phyloP scores from a whole-genome alignment of 2,888 invertebrate genomes.

The Agrotis segetum region DNA sequence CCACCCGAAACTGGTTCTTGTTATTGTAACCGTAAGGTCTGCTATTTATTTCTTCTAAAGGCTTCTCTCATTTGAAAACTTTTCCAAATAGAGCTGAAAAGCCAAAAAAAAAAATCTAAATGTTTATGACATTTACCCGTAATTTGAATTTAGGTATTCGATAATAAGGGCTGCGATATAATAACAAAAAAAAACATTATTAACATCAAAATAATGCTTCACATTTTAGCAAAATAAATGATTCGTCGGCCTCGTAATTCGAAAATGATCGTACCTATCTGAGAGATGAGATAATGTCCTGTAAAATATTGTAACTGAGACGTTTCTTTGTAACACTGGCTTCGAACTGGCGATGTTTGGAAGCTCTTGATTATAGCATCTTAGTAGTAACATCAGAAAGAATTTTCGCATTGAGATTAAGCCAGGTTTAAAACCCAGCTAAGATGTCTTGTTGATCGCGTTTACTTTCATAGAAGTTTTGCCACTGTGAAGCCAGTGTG shows the following conservation, averaged over 20 bases:
- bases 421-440: too few relatives aligned
- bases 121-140: neutral
- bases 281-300: constrained; percentile 4
- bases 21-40: constrained; percentile 18
- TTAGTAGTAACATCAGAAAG: neutral
- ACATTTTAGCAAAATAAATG: neutral
- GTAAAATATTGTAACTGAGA: neutral
- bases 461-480: too few relatives aligned
- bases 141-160: constrained; percentile 11
- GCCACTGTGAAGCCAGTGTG: constrained; percentile 14
- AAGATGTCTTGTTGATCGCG: too few relatives aligned
- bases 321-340: constrained; percentile 3
- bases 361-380: neutral
- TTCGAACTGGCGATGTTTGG: constrained; percentile 6
- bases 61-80: constrained; percentile 29
- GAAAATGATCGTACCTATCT: constrained; percentile 18
- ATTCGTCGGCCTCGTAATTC: constrained; percentile 4
- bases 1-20: constrained; percentile 48
- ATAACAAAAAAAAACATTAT: neutral
- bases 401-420: neutral
- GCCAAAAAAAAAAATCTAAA: constrained; percentile 30
- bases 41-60: constrained; percentile 37
- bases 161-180: constrained; percentile 13
- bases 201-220: constrained; percentile 20
- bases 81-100: constrained; percentile 26